phyloP scores from a whole-genome alignment of 2,888 invertebrate species.

The Drosophila conformis region DNA sequence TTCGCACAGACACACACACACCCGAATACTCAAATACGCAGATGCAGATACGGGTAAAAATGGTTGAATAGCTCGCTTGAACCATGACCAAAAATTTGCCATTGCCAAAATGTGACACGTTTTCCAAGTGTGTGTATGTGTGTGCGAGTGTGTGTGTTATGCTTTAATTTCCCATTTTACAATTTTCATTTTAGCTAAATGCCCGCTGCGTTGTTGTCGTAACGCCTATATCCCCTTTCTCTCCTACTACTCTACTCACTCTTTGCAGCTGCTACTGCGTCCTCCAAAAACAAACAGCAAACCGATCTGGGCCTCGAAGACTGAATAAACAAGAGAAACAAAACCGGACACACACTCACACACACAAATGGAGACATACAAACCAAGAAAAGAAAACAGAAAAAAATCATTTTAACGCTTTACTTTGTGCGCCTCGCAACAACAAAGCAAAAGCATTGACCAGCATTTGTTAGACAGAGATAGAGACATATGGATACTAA shows the following conservation, averaged over 20 bases:
- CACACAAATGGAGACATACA: neutral
- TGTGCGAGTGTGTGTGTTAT: slow-evolving; percentile 47
- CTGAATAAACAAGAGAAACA: slow-evolving; percentile 71
- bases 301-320: slow-evolving; percentile 56
- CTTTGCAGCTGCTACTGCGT: slow-evolving; percentile 6
- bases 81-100: slow-evolving; percentile 35
- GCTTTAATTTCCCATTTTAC: slow-evolving; percentile 68
- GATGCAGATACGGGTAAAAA: slow-evolving; percentile 24
- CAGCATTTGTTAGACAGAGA: slow-evolving; percentile 44
- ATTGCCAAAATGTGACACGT: slow-evolving; percentile 31
- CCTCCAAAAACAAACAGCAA: slow-evolving; percentile 53
- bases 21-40: neutral
- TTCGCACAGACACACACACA: slow-evolving; percentile 6
- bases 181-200: slow-evolving; percentile 41
- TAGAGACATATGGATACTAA: slow-evolving; percentile 1
- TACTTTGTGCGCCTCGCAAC: slow-evolving; percentile 42
- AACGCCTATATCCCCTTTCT: neutral
- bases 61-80: slow-evolving; percentile 40
- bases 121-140: slow-evolving; percentile 1
- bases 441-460: slow-evolving; percentile 57
- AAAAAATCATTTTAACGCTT: slow-evolving; percentile 65
- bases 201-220: slow-evolving; percentile 24
- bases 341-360: slow-evolving; percentile 50
- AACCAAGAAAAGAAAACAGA: slow-evolving; percentile 22
- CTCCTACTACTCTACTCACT: neutral